Evolutionary conservation across 2,888 invertebrate species (phyloP).

Genomic region (Lapara coniferarum): DNA sequence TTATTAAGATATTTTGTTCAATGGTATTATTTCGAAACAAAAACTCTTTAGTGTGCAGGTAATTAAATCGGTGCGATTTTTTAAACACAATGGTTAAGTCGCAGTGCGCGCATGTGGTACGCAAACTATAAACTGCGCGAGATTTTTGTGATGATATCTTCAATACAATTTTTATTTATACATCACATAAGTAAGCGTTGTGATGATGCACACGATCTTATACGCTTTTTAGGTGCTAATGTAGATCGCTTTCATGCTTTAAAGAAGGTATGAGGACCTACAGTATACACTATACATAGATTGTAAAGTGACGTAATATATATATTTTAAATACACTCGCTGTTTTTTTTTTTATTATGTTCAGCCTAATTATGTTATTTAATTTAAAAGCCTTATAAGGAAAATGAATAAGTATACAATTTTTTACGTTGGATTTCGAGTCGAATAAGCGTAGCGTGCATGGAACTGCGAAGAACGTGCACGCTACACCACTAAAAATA

Average conservation of each 20-base stretch:
- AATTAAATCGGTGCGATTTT: no score
- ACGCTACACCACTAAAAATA: no score
- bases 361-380: no score
- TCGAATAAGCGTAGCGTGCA: no score
- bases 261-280: background rate
- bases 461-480: no score
- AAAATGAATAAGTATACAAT: no score
- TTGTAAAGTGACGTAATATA: constrained; percentile 27
- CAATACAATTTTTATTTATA: background rate
- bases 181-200: background rate
- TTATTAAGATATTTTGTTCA: background rate
- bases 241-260: constrained; percentile 12
- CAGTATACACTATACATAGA: constrained; percentile 3
- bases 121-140: no score
- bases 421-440: no score
- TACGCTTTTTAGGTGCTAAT: constrained; percentile 20
- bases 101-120: no score
- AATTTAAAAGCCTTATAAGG: no score
- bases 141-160: no score
- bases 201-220: background rate
- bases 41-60: background rate
- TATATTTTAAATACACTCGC: constrained; percentile 23
- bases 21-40: background rate
- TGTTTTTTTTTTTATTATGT: background rate
- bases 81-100: no score